phyloP scores from a whole-genome alignment of 2,797 vertebrate species.

The Oreochromis mossambicus region DNA sequence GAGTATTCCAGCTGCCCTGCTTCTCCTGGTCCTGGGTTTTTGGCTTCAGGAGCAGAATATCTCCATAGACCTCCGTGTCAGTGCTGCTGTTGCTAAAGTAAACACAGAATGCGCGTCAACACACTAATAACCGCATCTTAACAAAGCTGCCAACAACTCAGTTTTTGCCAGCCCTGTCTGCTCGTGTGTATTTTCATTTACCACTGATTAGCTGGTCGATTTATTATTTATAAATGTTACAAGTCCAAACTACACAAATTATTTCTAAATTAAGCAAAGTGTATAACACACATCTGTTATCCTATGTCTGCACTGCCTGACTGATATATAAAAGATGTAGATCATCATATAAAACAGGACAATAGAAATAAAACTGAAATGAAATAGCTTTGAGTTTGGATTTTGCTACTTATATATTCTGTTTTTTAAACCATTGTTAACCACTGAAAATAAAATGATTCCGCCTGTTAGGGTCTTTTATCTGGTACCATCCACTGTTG shows the following conservation, averaged over 20 bases:
- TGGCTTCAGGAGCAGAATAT: background rate
- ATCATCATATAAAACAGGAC: background rate
- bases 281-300: background rate
- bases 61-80: background rate
- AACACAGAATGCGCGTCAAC: background rate
- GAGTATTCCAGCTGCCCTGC: slow-evolving; percentile 66
- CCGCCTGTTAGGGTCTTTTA: background rate
- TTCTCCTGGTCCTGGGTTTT: slow-evolving; percentile 22
- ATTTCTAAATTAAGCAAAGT: background rate
- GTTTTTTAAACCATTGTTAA: background rate
- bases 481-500: slow-evolving; percentile 10
- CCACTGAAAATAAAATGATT: background rate
- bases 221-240: background rate
- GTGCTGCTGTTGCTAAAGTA: background rate
- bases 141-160: background rate
- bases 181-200: background rate
- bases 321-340: background rate
- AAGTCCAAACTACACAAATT: background rate
- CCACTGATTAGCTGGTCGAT: fast-evolving
- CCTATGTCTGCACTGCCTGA: background rate
- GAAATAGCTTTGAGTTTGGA: background rate
- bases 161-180: background rate
- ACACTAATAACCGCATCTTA: background rate
- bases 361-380: background rate
- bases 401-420: background rate